Evolutionary conservation across 1,140 invertebrate species (phyloP).

Genomic region (Hirudo medicinalis): DNA sequence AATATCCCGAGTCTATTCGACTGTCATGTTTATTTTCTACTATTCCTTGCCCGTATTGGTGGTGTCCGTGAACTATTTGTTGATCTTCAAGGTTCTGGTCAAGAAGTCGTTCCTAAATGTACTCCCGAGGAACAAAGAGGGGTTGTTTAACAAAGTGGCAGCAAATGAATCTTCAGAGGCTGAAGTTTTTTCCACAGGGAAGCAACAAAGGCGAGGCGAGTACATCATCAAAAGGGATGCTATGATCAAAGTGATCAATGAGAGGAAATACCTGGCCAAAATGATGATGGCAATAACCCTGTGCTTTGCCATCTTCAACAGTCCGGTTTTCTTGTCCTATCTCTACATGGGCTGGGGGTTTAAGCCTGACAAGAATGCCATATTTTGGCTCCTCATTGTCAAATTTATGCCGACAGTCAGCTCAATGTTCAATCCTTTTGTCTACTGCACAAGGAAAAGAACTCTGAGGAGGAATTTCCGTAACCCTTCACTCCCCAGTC

Average conservation of each 20-base stretch:
- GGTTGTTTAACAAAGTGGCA: no score
- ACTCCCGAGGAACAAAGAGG: no score
- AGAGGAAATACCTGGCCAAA: constrained; percentile 17
- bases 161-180: no score
- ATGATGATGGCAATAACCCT: constrained; percentile 19
- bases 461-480: background rate
- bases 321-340: constrained; percentile 16
- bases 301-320: constrained; percentile 19
- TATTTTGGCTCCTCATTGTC: constrained; percentile 15
- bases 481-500: no score
- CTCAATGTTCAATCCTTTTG: constrained; percentile 19
- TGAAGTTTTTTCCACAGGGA: background rate
- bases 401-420: constrained; percentile 22
- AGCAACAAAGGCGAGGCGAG: background rate
- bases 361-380: constrained; percentile 11
- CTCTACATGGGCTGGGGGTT: constrained; percentile 19
- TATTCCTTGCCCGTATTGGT: constrained; percentile 12
- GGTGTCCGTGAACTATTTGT: background rate
- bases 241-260: background rate
- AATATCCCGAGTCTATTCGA: background rate
- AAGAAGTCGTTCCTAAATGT: background rate
- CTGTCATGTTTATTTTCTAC: constrained; percentile 19
- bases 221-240: background rate
- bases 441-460: constrained; percentile 12
- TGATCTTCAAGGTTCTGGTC: constrained; percentile 13